Percentiles rank a stretch among this genome's conserved stretches.
Conservation (phyloP, 1,140 invertebrate species). For the Diabrotica undecimpunctata region DNA sequence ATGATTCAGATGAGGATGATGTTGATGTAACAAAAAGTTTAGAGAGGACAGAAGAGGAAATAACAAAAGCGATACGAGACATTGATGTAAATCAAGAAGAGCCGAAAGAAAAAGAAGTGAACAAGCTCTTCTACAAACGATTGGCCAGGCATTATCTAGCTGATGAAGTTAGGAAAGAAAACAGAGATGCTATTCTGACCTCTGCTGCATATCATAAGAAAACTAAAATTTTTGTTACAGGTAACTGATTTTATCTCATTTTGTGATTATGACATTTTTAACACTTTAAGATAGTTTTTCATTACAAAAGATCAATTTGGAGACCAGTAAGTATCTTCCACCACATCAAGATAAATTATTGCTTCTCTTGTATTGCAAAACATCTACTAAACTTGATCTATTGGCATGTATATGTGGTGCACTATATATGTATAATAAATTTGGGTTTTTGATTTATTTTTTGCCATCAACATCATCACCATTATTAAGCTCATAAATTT, state of each 20-base stretch:
- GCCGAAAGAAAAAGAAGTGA: conserved; percentile 45
- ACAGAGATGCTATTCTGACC: conserved; percentile 62
- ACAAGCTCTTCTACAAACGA: conserved; percentile 66
- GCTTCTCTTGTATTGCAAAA: too few species aligned
- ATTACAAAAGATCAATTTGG: too few species aligned
- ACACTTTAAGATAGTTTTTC: too few species aligned
- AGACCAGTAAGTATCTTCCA: too few species aligned
- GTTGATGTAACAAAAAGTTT: conserved; percentile 49
- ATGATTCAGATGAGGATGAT: conserved; percentile 57
- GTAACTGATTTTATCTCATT: conserved; percentile 37
- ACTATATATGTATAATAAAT: too few species aligned
- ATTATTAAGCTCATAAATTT: too few species aligned
- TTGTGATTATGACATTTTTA: not conserved
- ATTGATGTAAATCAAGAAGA: conserved; percentile 47
- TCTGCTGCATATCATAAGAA: conserved; percentile 75
- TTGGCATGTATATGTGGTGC: too few species aligned
- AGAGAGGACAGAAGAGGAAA: conserved; percentile 51
- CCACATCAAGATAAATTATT: too few species aligned
- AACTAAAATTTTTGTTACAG: conserved; percentile 74
- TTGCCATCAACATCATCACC: too few species aligned
- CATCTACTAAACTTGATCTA: too few species aligned
- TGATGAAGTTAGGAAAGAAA: conserved; percentile 62
- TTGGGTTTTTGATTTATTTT: too few species aligned
- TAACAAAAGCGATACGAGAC: conserved; percentile 50
- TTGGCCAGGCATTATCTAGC: conserved; percentile 67